Evolutionary conservation across 2,113 vertebrate genomes (phyloP).

Genomic region (Atrichornis clamosus): DNA sequence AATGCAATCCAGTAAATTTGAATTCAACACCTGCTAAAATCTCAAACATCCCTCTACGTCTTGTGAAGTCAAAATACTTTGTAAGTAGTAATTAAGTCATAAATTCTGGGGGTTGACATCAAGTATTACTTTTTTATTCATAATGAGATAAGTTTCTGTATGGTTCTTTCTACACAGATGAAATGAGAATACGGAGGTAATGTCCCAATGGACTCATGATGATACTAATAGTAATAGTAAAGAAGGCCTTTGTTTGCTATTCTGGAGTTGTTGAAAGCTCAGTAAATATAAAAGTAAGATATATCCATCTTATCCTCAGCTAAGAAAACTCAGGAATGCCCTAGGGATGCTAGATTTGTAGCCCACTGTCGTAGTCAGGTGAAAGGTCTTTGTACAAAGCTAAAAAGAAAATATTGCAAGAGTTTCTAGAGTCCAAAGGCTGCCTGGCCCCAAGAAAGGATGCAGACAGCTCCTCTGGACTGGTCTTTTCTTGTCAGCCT

Average conservation of each 20-base stretch:
- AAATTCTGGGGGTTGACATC: background rate
- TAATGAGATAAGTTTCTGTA: background rate
- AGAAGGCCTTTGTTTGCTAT: background rate
- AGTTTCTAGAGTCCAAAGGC: constrained; percentile 29
- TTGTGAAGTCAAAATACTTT: background rate
- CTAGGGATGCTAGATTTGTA: constrained; percentile 37
- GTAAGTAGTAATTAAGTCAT: background rate
- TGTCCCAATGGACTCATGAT: background rate
- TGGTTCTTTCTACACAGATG: background rate
- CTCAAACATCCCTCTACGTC: background rate
- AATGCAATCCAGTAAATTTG: background rate
- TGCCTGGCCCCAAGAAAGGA: constrained; percentile 9
- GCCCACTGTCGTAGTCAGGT: background rate
- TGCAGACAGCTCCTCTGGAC: constrained; percentile 11
- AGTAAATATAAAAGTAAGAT: constrained; percentile 50
- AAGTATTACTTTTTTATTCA: background rate
- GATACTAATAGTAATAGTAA: background rate
- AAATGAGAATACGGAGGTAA: background rate
- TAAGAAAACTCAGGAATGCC: constrained; percentile 31
- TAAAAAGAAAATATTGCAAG: constrained; percentile 59
- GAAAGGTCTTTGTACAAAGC: constrained; percentile 53
- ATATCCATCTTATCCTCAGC: constrained; percentile 19
- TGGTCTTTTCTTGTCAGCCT: constrained; percentile 4
- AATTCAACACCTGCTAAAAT: background rate
- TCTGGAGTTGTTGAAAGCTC: constrained; percentile 19